Evolutionary conservation across 2,113 vertebrate species (phyloP).

Genomic region (Sphaerodactylus townsendi): DNA sequence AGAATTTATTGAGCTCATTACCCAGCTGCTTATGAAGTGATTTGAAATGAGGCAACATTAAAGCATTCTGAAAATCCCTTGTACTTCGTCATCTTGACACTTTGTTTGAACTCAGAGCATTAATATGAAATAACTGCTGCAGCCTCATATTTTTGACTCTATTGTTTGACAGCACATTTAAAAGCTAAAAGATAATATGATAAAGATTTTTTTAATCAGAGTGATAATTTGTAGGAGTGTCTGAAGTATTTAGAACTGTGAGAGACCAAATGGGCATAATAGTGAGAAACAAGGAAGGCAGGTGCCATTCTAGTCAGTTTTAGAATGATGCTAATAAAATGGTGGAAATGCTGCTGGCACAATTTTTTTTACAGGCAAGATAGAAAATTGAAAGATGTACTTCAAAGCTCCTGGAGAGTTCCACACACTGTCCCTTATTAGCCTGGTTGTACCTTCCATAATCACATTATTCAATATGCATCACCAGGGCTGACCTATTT

Average conservation of each 20-base stretch:
- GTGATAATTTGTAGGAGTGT: conserved; percentile 75
- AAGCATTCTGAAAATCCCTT: conserved; percentile 86
- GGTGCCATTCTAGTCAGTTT: conserved; percentile 43
- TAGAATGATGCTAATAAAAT: conserved; percentile 53
- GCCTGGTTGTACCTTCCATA: conserved; percentile 64
- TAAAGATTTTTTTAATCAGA: conserved; percentile 83
- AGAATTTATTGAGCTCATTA: conserved; percentile 88
- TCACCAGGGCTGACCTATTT: conserved; percentile 58
- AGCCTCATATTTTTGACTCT: conserved; percentile 78
- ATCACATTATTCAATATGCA: conserved; percentile 68
- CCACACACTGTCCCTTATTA: conserved; percentile 57
- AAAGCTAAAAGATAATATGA: conserved; percentile 79
- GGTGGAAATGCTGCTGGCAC: conserved; percentile 36
- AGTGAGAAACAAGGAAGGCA: conserved; percentile 65
- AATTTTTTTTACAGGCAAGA: conserved; percentile 37
- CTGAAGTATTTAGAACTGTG: conserved; percentile 58
- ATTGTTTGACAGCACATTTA: conserved; percentile 82
- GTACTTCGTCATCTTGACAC: conserved; percentile 90
- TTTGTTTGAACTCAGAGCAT: conserved; percentile 89
- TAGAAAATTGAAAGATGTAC: conserved; percentile 71
- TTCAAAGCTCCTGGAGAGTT: conserved; percentile 70
- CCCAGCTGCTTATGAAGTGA: conserved; percentile 84
- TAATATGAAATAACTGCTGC: conserved; percentile 84
- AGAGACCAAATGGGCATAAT: conserved; percentile 55
- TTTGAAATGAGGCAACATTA: conserved; percentile 88